These are phyloP conservation scores for Girardia tigrina DNA, from an alignment of 2,888 invertebrate genomes.

Conservation along the genomic window DNA sequence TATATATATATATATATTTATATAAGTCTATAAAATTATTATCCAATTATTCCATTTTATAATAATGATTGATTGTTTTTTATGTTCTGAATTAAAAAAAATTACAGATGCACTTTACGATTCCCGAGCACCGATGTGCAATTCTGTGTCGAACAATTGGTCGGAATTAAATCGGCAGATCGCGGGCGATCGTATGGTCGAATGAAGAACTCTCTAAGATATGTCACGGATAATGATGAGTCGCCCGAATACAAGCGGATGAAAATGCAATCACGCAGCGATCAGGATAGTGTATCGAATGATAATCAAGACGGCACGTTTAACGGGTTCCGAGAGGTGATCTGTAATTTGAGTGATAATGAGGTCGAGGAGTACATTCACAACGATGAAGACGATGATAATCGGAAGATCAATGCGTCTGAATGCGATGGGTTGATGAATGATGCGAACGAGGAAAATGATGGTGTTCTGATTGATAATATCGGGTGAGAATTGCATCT, in stretches of 20 bases:
- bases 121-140: slow-evolving; percentile 10
- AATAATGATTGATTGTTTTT: no score
- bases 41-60: no score
- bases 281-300: slow-evolving; percentile 6
- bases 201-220: slow-evolving; percentile 4
- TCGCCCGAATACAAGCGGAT: slow-evolving; percentile 19
- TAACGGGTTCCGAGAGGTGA: neutral
- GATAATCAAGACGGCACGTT: slow-evolving; percentile 3
- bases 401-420: neutral
- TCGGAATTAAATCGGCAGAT: neutral
- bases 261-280: neutral
- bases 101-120: neutral
- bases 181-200: slow-evolving; percentile 6
- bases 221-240: slow-evolving; percentile 20
- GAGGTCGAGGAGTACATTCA: slow-evolving; percentile 15
- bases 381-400: slow-evolving; percentile 2
- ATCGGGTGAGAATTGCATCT: no score
- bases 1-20: no score
- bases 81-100: no score
- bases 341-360: slow-evolving; percentile 14
- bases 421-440: neutral
- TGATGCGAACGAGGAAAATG: slow-evolving; percentile 4
- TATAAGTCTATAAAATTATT: no score
- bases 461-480: slow-evolving; percentile 6
- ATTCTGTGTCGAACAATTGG: slow-evolving; percentile 14